Conservation (phyloP, 2,888 invertebrate genomes). For the Scaeva pyrastri region DNA sequence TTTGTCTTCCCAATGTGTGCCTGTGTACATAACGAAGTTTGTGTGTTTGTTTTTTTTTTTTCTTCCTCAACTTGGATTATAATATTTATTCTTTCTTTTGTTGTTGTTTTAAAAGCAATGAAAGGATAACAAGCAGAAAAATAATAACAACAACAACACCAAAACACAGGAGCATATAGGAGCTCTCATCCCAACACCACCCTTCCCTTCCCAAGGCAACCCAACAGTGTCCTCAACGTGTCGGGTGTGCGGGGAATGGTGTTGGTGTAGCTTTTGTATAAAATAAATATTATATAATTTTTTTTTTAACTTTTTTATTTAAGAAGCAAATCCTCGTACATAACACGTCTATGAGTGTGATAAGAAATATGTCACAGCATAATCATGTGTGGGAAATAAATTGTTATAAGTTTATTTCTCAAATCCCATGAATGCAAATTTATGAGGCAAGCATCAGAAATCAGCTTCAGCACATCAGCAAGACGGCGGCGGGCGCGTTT, state of each 20-base stretch:
- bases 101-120: neutral
- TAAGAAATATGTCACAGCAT: slow-evolving; percentile 67
- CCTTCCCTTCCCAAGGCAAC: too few relatives aligned
- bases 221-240: too few relatives aligned
- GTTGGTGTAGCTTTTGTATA: neutral
- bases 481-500: too few relatives aligned
- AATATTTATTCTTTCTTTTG: slow-evolving; percentile 6
- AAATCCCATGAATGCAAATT: slow-evolving; percentile 36
- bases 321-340: slow-evolving; percentile 47
- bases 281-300: slow-evolving; percentile 29
- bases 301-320: neutral
- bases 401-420: slow-evolving; percentile 64
- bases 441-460: neutral
- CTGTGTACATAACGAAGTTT: slow-evolving; percentile 12
- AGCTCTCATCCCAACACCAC: too few relatives aligned
- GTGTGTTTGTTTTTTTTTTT: neutral
- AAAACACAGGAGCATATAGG: neutral
- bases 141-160: slow-evolving; percentile 2
- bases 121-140: slow-evolving; percentile 21
- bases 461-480: too few relatives aligned
- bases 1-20: slow-evolving; percentile 1
- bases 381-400: slow-evolving; percentile 73
- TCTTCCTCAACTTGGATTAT: slow-evolving; percentile 31
- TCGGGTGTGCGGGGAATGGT: too few relatives aligned
- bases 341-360: slow-evolving; percentile 50